A percentile compares a stretch with the other conserved stretches of the same genome.
Evolutionary conservation across 2,113 vertebrate species (phyloP).

Genomic region (Corvus moneduloides): DNA sequence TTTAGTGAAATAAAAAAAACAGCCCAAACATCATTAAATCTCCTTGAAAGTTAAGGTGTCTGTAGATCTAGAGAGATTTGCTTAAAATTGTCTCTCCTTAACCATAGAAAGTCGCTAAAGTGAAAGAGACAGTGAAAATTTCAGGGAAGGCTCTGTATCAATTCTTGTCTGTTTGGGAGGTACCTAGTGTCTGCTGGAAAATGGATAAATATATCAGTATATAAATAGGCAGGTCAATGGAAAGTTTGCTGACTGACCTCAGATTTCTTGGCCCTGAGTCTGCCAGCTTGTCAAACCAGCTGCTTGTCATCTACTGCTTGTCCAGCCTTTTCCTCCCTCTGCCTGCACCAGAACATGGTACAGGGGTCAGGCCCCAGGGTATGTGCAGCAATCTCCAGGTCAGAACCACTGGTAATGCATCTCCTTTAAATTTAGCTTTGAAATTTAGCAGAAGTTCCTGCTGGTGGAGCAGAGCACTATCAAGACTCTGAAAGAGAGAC

Average conservation of each 20-base stretch:
- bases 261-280: neutral
- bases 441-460: neutral
- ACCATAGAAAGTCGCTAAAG: neutral
- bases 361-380: neutral
- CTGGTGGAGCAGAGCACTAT: neutral
- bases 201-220: neutral
- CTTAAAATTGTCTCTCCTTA: neutral
- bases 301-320: neutral
- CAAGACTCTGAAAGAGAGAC: neutral
- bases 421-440: neutral
- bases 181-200: neutral
- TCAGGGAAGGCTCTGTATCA: neutral
- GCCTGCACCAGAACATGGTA: neutral
- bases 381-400: neutral
- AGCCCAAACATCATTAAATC: neutral
- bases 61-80: neutral
- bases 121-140: neutral
- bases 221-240: neutral
- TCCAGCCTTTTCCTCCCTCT: neutral
- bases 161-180: neutral
- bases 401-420: neutral
- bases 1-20: neutral
- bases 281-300: neutral
- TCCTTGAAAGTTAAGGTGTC: neutral
- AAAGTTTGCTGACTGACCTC: neutral